A percentile compares a stretch with the other conserved stretches of the same genome.
These are phyloP conservation scores for Apolygus lucorum DNA, from an alignment of 1,140 invertebrate species.

Conservation along the genomic window DNA sequence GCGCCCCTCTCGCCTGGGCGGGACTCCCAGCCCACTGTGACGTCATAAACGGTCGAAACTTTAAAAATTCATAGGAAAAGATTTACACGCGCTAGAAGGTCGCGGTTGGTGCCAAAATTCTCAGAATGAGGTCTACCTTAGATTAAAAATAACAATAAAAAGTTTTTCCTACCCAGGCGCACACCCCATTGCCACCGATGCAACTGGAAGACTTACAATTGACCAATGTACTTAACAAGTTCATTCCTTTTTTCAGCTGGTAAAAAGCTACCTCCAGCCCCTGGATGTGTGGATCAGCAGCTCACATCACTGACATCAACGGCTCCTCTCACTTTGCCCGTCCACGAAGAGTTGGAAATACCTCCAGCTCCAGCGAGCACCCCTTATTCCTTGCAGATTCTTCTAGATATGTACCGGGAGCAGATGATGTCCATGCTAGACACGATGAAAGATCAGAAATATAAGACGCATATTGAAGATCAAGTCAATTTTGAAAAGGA, in stretches of 20 bases:
- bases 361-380: constrained; percentile 64
- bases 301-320: constrained; percentile 58
- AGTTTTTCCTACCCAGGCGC: too few relatives aligned
- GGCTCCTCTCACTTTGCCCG: constrained; percentile 44
- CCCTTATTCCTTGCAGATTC: constrained; percentile 74
- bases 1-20: too few relatives aligned
- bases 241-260: constrained; percentile 42
- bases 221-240: too few relatives aligned
- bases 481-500: constrained; percentile 78
- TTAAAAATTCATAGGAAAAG: too few relatives aligned
- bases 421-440: constrained; percentile 75
- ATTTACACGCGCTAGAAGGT: too few relatives aligned
- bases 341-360: constrained; percentile 71
- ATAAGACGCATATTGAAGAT: constrained; percentile 58
- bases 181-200: too few relatives aligned
- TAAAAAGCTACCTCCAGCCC: constrained; percentile 67
- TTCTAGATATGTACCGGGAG: constrained; percentile 68
- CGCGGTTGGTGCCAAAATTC: too few relatives aligned
- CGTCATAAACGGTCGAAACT: too few relatives aligned
- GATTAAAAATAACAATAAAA: too few relatives aligned
- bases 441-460: constrained; percentile 68
- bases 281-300: constrained; percentile 82
- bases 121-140: too few relatives aligned
- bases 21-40: too few relatives aligned
- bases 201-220: too few relatives aligned